phyloP scores from a whole-genome alignment of 2,797 vertebrate genomes.

The Phoeniculus purpureus region DNA sequence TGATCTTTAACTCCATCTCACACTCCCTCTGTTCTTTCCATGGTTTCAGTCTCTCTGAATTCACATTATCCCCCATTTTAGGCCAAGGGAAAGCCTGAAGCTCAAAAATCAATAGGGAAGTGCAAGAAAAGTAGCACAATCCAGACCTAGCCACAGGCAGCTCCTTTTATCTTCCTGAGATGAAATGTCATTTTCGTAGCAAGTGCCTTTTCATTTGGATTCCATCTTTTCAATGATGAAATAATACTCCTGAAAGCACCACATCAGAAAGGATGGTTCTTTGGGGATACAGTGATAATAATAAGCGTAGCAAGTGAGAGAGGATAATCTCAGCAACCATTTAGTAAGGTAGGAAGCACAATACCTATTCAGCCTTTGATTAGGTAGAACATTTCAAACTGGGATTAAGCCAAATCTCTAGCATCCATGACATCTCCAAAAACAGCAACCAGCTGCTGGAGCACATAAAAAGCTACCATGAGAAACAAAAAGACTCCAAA shows the following conservation, averaged over 20 bases:
- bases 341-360: conserved; percentile 63
- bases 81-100: conserved; percentile 15
- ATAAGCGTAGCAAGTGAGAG: conserved; percentile 48
- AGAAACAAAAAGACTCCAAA: neutral
- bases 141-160: conserved; percentile 57
- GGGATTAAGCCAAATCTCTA: conserved; percentile 36
- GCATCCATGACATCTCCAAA: conserved; percentile 8
- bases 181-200: conserved; percentile 61
- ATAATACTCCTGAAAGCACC: conserved; percentile 53
- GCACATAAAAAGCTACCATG: neutral
- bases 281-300: conserved; percentile 45
- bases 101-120: conserved; percentile 67
- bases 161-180: conserved; percentile 66
- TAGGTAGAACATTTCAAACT: conserved; percentile 29
- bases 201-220: conserved; percentile 60
- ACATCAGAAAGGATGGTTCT: conserved; percentile 35
- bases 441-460: neutral
- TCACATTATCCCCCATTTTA: conserved; percentile 41
- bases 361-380: conserved; percentile 44
- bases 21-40: neutral
- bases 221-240: conserved; percentile 60
- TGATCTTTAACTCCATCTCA: neutral
- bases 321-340: conserved; percentile 62
- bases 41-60: neutral
- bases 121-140: conserved; percentile 58